Base-by-base conservation (phyloP, 2,888 invertebrate genomes). In the Apantesis nais region DNA sequence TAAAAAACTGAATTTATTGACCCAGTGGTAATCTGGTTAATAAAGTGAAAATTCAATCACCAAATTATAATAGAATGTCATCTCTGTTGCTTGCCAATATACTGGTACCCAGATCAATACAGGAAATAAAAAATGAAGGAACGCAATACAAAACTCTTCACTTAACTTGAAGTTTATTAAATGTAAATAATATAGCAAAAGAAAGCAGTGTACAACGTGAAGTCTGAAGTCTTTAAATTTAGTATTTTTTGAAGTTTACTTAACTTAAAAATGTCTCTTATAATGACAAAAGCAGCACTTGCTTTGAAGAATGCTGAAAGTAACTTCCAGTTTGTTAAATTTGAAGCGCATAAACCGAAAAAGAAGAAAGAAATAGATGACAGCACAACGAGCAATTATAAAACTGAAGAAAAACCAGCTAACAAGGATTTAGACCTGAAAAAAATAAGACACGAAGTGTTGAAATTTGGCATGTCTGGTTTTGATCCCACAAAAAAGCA, bases 381-480 rank as follows among this genome's bases (percentile, higher is more conserved):
- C 55, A 75, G 72, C 48, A 79, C 80, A 52, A 82, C 81, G 72
- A 62, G 16, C 75, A 77, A 81, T 25, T 71, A 61, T 61, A 84
- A 78, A 72, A 73, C 70, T 63, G 79, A 83, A 69, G 67, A 69
- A 60, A 74, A 76, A 2, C 77, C 74, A 55, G 74, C 81, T 12
- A 89, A 80, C 81, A 90, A 88, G 86, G 96, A 97, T 83, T 93
- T 97, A 75, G 97, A 97, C 81, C 96, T 98, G 83, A 97, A 97
- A 81, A 96, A 95, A 83, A 97, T 97, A 1, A 96, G 97, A 67
- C 97, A 97, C 89, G 98, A 99, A 87, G 96, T 99, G 8, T 96
- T 98, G 12, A 98, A 97, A 85, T 98, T 98, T 89, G 98, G 98
- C 48, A 97, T 98, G 92, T 96, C 96, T 39, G 98, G 98, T 68